Percentiles rank a stretch among this genome's conserved stretches.
phyloP scores from a whole-genome alignment of 2,888 invertebrate genomes.

The Syritta pipiens region DNA sequence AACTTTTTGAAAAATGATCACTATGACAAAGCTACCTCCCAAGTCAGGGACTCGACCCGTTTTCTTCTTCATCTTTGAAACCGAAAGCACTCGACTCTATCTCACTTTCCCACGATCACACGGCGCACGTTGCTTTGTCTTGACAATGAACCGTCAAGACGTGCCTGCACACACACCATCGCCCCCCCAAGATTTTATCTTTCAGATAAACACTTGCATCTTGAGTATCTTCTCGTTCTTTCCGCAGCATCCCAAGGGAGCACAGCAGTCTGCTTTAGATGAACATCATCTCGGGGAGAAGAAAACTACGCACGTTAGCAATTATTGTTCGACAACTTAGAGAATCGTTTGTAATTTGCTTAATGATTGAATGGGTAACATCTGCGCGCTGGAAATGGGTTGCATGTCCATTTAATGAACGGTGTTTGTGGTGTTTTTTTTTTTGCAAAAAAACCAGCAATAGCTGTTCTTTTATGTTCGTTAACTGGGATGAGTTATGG shows the following conservation, averaged over 20 bases:
- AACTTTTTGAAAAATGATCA: no score
- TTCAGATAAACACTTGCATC: no score
- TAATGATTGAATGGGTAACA: conserved; percentile 31
- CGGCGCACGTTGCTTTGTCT: no score
- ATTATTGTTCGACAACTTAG: conserved; percentile 43
- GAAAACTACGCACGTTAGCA: conserved; percentile 22
- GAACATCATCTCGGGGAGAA: not conserved
- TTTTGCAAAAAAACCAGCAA: not conserved
- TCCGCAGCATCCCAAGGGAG: not conserved
- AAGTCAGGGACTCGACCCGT: no score
- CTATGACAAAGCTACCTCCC: no score
- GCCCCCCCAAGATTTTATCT: no score
- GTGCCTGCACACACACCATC: no score
- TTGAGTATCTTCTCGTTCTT: no score
- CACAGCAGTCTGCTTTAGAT: conserved; percentile 11
- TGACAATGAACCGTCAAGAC: no score
- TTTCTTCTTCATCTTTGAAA: no score
- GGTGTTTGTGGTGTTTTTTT: not conserved
- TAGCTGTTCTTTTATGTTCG: conserved; percentile 5
- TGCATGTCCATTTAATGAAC: conserved; percentile 16
- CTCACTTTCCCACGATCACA: no score
- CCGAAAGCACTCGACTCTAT: no score
- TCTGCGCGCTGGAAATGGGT: not conserved
- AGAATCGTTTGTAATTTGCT: conserved; percentile 38
- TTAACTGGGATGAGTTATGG: not conserved